Percentiles rank a stretch among this genome's conserved stretches.
phyloP scores from a whole-genome alignment of 2,797 vertebrate species.

The Potorous gilbertii region DNA sequence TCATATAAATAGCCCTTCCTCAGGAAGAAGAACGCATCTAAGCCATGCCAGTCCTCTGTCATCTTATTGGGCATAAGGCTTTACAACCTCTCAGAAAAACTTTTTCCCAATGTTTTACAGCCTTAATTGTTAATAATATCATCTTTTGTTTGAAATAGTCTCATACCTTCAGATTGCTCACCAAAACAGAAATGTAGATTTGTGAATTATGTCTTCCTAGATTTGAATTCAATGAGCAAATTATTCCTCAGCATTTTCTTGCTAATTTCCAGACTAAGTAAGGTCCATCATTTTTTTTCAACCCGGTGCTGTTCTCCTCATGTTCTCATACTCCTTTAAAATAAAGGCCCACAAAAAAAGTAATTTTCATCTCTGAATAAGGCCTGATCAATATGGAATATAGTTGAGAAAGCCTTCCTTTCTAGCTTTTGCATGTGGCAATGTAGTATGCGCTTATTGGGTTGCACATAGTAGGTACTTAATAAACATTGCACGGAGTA shows the following conservation, averaged over 20 bases:
- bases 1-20: background rate
- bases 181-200: background rate
- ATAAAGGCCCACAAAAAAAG: background rate
- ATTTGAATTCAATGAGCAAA: background rate
- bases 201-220: background rate
- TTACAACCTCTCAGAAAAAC: background rate
- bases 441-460: background rate
- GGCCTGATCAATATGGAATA: background rate
- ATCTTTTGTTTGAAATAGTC: background rate
- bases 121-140: background rate
- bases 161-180: background rate
- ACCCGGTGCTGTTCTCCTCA: background rate
- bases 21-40: background rate
- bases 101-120: background rate
- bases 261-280: background rate
- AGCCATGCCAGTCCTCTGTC: background rate
- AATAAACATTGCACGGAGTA: background rate
- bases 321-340: background rate
- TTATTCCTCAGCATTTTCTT: background rate
- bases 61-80: background rate
- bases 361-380: background rate
- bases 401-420: background rate
- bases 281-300: background rate
- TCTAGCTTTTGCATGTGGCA: constrained; percentile 4
- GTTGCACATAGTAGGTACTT: constrained; percentile 4